A percentile compares a stretch with the other conserved stretches of the same genome.
These are phyloP conservation scores for Pasiphila rectangulata DNA, from an alignment of 2,888 invertebrate genomes.

Conservation along the genomic window DNA sequence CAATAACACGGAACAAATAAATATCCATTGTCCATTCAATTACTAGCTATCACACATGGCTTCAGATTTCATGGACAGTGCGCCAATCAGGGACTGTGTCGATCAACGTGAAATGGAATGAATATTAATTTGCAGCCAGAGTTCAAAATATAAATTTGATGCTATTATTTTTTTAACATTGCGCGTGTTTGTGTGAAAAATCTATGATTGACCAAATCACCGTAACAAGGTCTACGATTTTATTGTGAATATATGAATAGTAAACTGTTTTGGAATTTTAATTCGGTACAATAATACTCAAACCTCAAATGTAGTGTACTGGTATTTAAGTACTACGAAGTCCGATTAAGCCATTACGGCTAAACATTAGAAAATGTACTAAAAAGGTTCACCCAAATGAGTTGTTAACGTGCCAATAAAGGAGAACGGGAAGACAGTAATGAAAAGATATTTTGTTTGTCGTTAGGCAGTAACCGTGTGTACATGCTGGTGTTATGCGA, in stretches of 20 bases:
- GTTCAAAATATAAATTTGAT: constrained; percentile 7
- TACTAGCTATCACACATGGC: constrained; percentile 27
- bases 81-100: constrained; percentile 16
- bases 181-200: neutral
- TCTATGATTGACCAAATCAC: neutral
- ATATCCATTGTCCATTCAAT: constrained; percentile 40
- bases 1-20: constrained; percentile 45
- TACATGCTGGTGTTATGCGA: constrained; percentile 7
- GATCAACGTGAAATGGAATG: constrained; percentile 15
- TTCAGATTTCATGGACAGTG: constrained; percentile 15
- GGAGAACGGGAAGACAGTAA: constrained; percentile 11
- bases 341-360: constrained; percentile 2
- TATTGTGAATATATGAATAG: neutral
- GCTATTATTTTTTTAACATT: constrained; percentile 3
- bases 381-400: constrained; percentile 9
- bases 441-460: constrained; percentile 19
- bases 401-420: constrained; percentile 11
- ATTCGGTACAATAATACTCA: neutral
- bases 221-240: neutral
- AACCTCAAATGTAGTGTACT: neutral
- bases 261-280: neutral
- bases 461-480: constrained; percentile 14
- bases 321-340: neutral
- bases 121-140: constrained; percentile 6
- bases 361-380: constrained; percentile 7